Percentiles rank a stretch among this genome's conserved stretches.
Conservation (phyloP, 2,113 vertebrate species). For the Dendropsophus ebraccatus region DNA sequence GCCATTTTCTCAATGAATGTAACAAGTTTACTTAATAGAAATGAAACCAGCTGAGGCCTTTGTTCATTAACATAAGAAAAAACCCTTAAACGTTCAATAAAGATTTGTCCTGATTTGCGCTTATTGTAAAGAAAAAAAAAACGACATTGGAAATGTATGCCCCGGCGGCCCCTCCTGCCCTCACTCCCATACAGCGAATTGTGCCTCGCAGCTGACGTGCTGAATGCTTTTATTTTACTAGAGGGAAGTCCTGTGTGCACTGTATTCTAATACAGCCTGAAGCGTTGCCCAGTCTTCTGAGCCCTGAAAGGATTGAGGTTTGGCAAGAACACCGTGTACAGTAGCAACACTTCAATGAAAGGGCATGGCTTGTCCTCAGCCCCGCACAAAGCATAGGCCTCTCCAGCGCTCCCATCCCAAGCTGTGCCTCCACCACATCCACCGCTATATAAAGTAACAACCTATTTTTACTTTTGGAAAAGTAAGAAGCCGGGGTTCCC, state of each 20-base stretch:
- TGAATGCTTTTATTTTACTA: slow-evolving; percentile 28
- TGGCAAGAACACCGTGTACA: slow-evolving; percentile 52
- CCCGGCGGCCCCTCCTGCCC: slow-evolving; percentile 1
- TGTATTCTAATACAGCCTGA: slow-evolving; percentile 10
- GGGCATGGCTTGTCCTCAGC: slow-evolving; percentile 71
- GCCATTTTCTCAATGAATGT: slow-evolving; percentile 55
- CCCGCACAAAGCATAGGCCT: slow-evolving; percentile 69
- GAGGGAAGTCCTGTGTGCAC: slow-evolving; percentile 33
- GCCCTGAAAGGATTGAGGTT: slow-evolving; percentile 27
- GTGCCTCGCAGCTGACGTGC: slow-evolving; percentile 41
- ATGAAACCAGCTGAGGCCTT: slow-evolving; percentile 37
- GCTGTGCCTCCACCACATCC: slow-evolving; percentile 67
- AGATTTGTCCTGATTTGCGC: slow-evolving; percentile 53
- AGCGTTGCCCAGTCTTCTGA: slow-evolving; percentile 45
- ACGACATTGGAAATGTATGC: slow-evolving; percentile 45
- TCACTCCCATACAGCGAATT: neutral
- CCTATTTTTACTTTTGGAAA: slow-evolving; percentile 51
- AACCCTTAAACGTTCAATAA: slow-evolving; percentile 29
- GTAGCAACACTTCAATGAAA: slow-evolving; percentile 62
- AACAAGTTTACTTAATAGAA: slow-evolving; percentile 44
- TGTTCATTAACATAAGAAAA: slow-evolving; percentile 55
- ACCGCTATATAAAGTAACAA: slow-evolving; percentile 66
- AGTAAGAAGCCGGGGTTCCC: neutral
- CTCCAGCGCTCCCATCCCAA: slow-evolving; percentile 31
- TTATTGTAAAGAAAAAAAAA: slow-evolving; percentile 50